Conservation (phyloP, 2,797 vertebrate species). For the Acestrorhynchus altus region DNA sequence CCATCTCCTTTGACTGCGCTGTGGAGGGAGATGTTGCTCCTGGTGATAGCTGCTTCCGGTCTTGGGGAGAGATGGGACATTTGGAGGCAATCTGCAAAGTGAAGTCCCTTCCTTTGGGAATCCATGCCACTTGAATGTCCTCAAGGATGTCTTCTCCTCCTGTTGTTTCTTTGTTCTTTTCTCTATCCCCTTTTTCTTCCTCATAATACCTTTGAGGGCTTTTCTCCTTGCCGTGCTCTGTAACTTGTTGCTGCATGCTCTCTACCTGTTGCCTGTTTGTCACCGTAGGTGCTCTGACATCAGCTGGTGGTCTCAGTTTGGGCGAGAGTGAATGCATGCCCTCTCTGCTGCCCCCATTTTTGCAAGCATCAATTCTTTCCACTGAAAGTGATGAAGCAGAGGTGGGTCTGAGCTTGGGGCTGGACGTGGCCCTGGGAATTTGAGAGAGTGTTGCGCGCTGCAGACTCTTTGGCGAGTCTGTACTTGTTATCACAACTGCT, state of each 20-base stretch:
- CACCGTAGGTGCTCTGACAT: neutral
- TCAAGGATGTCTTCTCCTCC: neutral
- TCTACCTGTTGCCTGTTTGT: neutral
- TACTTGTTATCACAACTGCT: slow-evolving; percentile 21
- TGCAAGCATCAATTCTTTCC: slow-evolving; percentile 8
- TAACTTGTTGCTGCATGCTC: slow-evolving; percentile 1
- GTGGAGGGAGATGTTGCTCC: neutral
- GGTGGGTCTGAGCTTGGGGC: slow-evolving; percentile 17
- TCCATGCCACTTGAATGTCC: neutral
- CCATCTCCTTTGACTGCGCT: neutral
- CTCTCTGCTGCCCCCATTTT: neutral
- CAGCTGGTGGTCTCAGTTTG: neutral
- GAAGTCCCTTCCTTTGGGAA: slow-evolving; percentile 13
- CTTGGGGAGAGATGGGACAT: neutral
- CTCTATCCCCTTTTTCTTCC: slow-evolving; percentile 7
- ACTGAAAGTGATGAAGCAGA: slow-evolving; percentile 1
- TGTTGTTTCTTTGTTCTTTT: neutral
- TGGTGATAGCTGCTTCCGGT: slow-evolving; percentile 2
- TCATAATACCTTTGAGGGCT: neutral
- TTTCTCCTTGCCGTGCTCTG: neutral
- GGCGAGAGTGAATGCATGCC: neutral
- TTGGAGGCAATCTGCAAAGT: neutral
- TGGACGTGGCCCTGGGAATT: slow-evolving; percentile 36
- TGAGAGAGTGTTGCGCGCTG: slow-evolving; percentile 10
- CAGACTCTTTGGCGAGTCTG: slow-evolving; percentile 14